Conservation (phyloP, 2,888 invertebrate genomes). For the Eupithecia insigniata region DNA sequence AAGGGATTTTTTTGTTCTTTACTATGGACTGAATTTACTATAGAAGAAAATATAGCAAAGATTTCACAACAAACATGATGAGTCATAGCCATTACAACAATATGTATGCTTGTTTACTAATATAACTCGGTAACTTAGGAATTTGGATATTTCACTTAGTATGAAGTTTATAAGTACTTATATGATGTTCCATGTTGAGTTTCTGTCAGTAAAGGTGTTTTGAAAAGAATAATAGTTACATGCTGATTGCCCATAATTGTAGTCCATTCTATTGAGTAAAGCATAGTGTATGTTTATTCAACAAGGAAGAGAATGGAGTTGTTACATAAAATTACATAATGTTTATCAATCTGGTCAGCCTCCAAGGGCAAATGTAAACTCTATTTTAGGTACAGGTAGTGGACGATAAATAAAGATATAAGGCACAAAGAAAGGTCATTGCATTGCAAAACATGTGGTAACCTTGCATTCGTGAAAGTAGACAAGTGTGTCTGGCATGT, state of each 20-base stretch:
- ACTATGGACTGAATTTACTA: too few species aligned
- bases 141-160: background rate
- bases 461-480: constrained; percentile 53
- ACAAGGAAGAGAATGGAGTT: constrained; percentile 41
- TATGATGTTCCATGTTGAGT: too few species aligned
- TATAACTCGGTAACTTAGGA: background rate
- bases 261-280: background rate
- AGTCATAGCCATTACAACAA: constrained; percentile 6
- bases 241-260: background rate
- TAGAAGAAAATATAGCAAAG: background rate
- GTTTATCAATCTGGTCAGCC: constrained; percentile 23
- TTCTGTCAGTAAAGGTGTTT: background rate
- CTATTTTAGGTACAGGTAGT: background rate
- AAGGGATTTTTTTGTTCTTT: background rate
- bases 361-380: constrained; percentile 42
- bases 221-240: background rate
- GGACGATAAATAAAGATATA: background rate
- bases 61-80: constrained; percentile 18
- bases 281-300: background rate
- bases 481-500: background rate
- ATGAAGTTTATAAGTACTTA: too few species aligned
- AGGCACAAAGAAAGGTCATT: constrained; percentile 46
- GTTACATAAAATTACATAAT: constrained; percentile 48
- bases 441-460: constrained; percentile 42
- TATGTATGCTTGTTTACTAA: background rate